Evolutionary conservation across 2,113 vertebrate species (phyloP).

Genomic region (Ammodytes marinus): DNA sequence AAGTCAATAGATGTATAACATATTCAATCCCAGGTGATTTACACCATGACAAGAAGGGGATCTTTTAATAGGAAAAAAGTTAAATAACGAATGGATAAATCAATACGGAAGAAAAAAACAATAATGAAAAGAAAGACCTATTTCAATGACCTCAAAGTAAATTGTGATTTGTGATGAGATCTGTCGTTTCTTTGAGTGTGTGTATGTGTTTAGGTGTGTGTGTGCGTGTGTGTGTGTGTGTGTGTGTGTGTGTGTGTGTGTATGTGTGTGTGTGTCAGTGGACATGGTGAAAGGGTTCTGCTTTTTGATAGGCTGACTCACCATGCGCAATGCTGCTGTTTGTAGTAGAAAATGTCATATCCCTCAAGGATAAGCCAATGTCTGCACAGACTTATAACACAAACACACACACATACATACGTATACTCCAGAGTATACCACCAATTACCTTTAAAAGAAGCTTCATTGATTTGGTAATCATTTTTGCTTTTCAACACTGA

Average conservation of each 20-base stretch:
- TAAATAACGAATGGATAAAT: too few relatives aligned
- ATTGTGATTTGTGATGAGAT: too few relatives aligned
- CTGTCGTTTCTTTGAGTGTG: too few relatives aligned
- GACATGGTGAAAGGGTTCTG: neutral
- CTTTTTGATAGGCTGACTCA: constrained; percentile 4
- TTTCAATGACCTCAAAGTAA: too few relatives aligned
- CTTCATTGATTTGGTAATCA: constrained; percentile 16
- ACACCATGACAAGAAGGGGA: too few relatives aligned
- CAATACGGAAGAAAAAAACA: too few relatives aligned
- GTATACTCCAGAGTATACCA: neutral
- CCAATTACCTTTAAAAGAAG: constrained; percentile 22
- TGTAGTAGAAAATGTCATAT: constrained; percentile 13
- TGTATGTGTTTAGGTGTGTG: too few relatives aligned
- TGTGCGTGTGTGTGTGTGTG: too few relatives aligned
- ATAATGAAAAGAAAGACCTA: too few relatives aligned
- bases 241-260: neutral
- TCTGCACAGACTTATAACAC: neutral
- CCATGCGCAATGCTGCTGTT: constrained; percentile 4
- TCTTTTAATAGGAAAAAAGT: too few relatives aligned
- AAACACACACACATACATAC: constrained; percentile 12
- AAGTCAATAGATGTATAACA: too few relatives aligned
- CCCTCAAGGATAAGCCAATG: neutral
- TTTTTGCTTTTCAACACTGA: neutral
- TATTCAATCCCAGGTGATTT: too few relatives aligned
- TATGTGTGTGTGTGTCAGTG: neutral